Evolutionary conservation across 2,113 vertebrate genomes (phyloP), one percentile per base, ranked within the genome.

Genomic region (Corythaeola cristata): DNA sequence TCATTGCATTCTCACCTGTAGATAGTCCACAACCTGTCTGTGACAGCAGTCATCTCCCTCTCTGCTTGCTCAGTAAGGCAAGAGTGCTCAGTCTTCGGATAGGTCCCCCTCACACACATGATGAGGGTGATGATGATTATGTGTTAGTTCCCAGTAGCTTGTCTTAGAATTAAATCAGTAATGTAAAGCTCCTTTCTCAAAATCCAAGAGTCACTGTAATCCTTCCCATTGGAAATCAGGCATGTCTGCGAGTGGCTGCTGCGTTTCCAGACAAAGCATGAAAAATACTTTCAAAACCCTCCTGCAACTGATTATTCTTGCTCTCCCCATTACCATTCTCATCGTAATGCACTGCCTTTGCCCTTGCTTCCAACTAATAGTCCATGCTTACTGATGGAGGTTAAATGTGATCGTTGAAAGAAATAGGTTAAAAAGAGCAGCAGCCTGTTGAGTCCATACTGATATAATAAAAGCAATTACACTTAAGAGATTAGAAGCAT

Each of bases 351-450:
- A 9, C 47, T 92, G 41, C 47, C 24, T 95, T 75, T 91, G 50
- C 56, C 62, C 79, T 76, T 92, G 45, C 62, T 95, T 90, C 80
- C 58, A 68, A 45, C 32, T 92, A 87, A 78, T 92, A 95, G 89
- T 81, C 45, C 5, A 41, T 91, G 26, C 66, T 89, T 87, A 73
- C 53, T 87, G 80, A 75, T 85, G 88, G 76, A 89, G 66, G 72
- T 92, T 92, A 92, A 96, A 95, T 69, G 69, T 85, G 71, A 73
- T 53, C 44, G 9, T 90, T 92, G 66, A 78, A 97, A 85, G 79
- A 82, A 95, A 87, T 14, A 62, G 58, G 73, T 89, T 79, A 66
- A 88, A 95, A 96, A 82, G 35, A 93, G 58, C 3, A 9, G 53
- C 41, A 92, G 28, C 30, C 62, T 76, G 56, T 93, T 82, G 35